Conservation (phyloP, 1,140 invertebrate genomes). For the Hyphantria cunea region DNA sequence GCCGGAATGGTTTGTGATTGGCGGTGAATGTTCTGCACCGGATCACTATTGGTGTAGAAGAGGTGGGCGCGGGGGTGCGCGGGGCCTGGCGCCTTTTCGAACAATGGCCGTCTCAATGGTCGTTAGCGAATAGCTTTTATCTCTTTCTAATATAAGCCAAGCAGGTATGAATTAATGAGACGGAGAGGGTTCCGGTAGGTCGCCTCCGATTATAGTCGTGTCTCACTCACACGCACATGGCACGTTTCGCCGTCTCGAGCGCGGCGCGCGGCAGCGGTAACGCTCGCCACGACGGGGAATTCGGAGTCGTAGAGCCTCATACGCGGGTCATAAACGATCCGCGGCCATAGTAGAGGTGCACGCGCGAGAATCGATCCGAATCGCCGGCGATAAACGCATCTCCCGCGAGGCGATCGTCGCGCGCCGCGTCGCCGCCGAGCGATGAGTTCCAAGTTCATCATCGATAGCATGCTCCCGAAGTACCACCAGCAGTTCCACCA, state of each 20-base stretch:
- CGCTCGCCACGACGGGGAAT: conserved; percentile 77
- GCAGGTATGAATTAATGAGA: conserved; percentile 80
- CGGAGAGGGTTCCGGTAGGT: conserved; percentile 66
- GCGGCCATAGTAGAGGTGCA: conserved; percentile 81
- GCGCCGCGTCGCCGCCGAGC: conserved; percentile 83
- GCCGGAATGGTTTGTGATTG: conserved; percentile 81
- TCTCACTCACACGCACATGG: conserved; percentile 64
- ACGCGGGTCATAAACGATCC: conserved; percentile 81
- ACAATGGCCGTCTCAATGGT: conserved; percentile 74
- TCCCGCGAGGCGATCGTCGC: conserved; percentile 78
- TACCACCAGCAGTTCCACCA: conserved; percentile 86
- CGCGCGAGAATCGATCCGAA: conserved; percentile 79
- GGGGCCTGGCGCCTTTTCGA: conserved; percentile 74
- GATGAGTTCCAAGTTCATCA: conserved; percentile 98
- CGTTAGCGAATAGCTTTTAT: conserved; percentile 80
- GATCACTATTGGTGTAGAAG: conserved; percentile 79
- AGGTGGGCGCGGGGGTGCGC: conserved; percentile 63
- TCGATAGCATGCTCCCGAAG: conserved; percentile 98
- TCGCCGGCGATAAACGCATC: conserved; percentile 79
- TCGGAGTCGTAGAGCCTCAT: conserved; percentile 80
- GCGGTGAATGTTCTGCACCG: conserved; percentile 79
- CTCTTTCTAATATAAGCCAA: conserved; percentile 78
- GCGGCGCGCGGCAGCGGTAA: conserved; percentile 75
- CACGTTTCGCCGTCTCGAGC: conserved; percentile 62
- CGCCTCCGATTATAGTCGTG: conserved; percentile 38